Conservation (phyloP, 1,140 invertebrate genomes). For the Ostrea denselamellosa region DNA sequence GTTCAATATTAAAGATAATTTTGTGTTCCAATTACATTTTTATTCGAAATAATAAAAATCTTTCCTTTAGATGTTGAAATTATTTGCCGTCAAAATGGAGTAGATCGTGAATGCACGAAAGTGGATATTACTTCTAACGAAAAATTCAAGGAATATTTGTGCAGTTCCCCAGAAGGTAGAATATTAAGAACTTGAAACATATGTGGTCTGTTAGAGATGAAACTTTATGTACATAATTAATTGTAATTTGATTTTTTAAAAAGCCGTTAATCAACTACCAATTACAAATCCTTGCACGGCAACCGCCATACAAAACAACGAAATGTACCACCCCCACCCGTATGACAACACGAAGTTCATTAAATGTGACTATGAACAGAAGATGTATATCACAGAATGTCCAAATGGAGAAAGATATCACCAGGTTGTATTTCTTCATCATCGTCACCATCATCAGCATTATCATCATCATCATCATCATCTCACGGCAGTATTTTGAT, state of each 20-base stretch:
- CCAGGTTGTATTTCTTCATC: constrained; percentile 28
- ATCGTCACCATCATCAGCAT: too few relatives aligned
- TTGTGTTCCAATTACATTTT: neutral
- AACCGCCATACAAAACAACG: constrained; percentile 38
- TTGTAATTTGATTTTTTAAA: neutral
- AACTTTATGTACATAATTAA: neutral
- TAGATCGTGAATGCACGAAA: constrained; percentile 45
- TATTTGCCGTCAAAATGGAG: constrained; percentile 40
- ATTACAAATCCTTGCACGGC: constrained; percentile 51
- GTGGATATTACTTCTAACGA: constrained; percentile 25
- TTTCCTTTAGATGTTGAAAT: constrained; percentile 40
- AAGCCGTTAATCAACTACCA: neutral
- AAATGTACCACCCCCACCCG: constrained; percentile 53
- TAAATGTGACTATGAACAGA: constrained; percentile 55
- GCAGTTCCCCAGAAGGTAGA: neutral
- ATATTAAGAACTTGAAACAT: neutral
- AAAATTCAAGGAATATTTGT: constrained; percentile 13
- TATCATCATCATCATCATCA: too few relatives aligned
- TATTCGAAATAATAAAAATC: neutral
- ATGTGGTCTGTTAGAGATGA: neutral
- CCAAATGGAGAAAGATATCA: constrained; percentile 55
- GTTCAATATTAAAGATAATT: too few relatives aligned
- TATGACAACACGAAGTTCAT: constrained; percentile 57
- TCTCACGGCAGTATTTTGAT: too few relatives aligned
- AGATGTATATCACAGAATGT: constrained; percentile 56